A percentile compares a stretch with the other conserved stretches of the same genome.
Evolutionary conservation across 1,140 invertebrate species (phyloP).

Genomic region (Drosophila nebulosa): DNA sequence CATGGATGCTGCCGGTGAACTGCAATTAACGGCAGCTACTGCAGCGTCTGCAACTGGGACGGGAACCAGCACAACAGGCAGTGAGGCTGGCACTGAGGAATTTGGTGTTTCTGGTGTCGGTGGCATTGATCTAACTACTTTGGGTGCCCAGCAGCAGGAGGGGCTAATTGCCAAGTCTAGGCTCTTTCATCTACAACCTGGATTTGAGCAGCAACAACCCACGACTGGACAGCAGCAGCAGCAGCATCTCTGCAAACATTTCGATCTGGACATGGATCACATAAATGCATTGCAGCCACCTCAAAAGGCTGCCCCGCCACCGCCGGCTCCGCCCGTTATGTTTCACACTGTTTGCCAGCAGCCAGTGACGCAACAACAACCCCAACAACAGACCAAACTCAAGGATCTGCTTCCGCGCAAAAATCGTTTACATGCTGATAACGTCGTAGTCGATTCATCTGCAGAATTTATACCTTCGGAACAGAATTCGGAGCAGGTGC

Average conservation of each 20-base stretch:
- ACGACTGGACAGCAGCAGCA: constrained; percentile 36
- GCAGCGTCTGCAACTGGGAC: constrained; percentile 3
- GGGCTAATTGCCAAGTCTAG: constrained; percentile 77
- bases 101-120: constrained; percentile 50
- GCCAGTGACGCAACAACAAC: constrained; percentile 45
- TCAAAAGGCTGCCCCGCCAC: constrained; percentile 71
- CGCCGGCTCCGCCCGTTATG: constrained; percentile 68
- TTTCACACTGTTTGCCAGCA: constrained; percentile 66
- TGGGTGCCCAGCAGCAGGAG: constrained; percentile 77
- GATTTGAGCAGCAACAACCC: constrained; percentile 69
- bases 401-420: constrained; percentile 57
- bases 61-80: constrained; percentile 38
- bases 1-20: constrained; percentile 54
- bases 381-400: constrained; percentile 52
- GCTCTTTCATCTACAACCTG: constrained; percentile 75
- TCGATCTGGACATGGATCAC: constrained; percentile 73
- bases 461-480: constrained; percentile 56
- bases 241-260: constrained; percentile 63
- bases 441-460: constrained; percentile 17
- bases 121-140: constrained; percentile 73
- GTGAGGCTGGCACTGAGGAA: constrained; percentile 60
- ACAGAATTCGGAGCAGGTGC: constrained; percentile 60
- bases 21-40: constrained; percentile 45
- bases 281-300: constrained; percentile 72
- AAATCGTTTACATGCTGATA: constrained; percentile 43